phyloP scores from a whole-genome alignment of 2,888 invertebrate genomes.

The Trichogramma dendrolimi region DNA sequence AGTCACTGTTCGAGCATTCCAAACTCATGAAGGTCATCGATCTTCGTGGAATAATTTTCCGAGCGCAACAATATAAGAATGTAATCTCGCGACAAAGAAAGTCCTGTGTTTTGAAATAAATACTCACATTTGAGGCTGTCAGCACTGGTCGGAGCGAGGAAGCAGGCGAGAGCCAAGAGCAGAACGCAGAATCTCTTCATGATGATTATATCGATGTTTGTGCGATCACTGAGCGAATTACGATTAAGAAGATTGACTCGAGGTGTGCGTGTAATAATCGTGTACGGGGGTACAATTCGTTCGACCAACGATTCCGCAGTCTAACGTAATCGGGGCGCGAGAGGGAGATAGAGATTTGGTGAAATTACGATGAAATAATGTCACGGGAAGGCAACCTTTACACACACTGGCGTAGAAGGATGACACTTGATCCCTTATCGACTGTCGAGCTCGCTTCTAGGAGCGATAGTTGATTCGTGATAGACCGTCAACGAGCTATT shows the following conservation, averaged over 20 bases:
- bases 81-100: too few relatives aligned
- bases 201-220: constrained; percentile 31
- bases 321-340: background rate
- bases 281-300: constrained; percentile 2
- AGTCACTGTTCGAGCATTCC: too few relatives aligned
- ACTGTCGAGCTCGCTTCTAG: background rate
- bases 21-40: too few relatives aligned
- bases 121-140: constrained; percentile 65
- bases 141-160: constrained; percentile 53
- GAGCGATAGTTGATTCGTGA: constrained; percentile 13
- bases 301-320: constrained; percentile 10
- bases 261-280: background rate
- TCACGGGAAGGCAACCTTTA: constrained; percentile 64
- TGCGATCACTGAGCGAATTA: background rate
- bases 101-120: constrained; percentile 7
- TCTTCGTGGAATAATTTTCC: too few relatives aligned
- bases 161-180: constrained; percentile 52
- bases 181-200: constrained; percentile 55
- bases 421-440: constrained; percentile 35
- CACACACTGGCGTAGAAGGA: constrained; percentile 90
- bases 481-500: too few relatives aligned
- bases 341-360: background rate
- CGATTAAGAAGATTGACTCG: constrained; percentile 4
- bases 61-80: too few relatives aligned
- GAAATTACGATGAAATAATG: background rate